Percentiles rank a stretch among this genome's conserved stretches.
Evolutionary conservation across 1,140 invertebrate species (phyloP).

Genomic region (Helicorthomorpha holstii): DNA sequence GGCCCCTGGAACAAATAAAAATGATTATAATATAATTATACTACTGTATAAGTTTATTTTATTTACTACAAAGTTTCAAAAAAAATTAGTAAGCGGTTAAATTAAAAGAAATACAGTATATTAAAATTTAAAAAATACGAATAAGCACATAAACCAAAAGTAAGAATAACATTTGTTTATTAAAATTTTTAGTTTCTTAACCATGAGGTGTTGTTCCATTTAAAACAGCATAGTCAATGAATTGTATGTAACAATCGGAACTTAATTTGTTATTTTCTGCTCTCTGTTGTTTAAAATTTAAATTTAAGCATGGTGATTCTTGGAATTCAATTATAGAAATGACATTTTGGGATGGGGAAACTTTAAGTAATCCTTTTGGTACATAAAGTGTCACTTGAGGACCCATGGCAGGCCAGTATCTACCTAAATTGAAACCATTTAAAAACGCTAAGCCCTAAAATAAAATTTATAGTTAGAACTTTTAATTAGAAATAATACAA

Average conservation of each 20-base stretch:
- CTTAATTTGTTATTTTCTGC: background rate
- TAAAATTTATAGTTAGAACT: background rate
- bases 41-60: too few species aligned
- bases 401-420: slow-evolving; percentile 56
- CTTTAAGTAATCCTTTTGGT: slow-evolving; percentile 34
- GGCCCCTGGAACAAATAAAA: too few species aligned
- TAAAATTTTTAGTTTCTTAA: too few species aligned
- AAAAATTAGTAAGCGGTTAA: too few species aligned
- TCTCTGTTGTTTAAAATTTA: background rate
- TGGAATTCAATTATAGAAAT: slow-evolving; percentile 25
- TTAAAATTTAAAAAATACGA: too few species aligned
- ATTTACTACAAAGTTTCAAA: too few species aligned
- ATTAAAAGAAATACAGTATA: too few species aligned
- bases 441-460: slow-evolving; percentile 44
- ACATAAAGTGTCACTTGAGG: slow-evolving; percentile 60
- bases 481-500: background rate
- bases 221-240: background rate
- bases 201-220: background rate
- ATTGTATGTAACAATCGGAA: background rate
- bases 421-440: slow-evolving; percentile 52
- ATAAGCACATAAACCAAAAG: too few species aligned
- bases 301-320: slow-evolving; percentile 14
- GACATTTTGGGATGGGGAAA: slow-evolving; percentile 15
- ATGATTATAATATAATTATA: too few species aligned
- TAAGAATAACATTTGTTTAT: too few species aligned